A percentile compares a stretch with the other conserved stretches of the same genome.
These are phyloP conservation scores for Globia sparganii DNA, from an alignment of 2,888 invertebrate genomes.

Conservation along the genomic window DNA sequence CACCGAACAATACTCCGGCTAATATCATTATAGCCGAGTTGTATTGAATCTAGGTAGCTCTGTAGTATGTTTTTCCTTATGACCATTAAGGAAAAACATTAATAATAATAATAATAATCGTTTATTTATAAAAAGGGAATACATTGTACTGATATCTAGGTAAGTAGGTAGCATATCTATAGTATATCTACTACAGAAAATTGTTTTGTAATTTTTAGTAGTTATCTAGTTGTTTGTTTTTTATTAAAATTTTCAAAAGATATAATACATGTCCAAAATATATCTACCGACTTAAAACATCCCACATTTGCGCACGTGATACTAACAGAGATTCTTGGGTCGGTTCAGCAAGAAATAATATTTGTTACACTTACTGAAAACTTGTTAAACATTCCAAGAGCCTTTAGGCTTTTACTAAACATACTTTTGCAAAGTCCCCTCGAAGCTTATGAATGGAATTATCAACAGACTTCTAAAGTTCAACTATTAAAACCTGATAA, in stretches of 20 bases:
- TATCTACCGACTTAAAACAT: not conserved
- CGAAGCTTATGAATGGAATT: slow-evolving; percentile 12
- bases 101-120: too few relatives aligned
- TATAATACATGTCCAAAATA: slow-evolving; percentile 26
- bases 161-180: too few relatives aligned
- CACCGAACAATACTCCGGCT: slow-evolving; percentile 28
- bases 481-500: not conserved
- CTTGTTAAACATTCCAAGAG: slow-evolving; percentile 10
- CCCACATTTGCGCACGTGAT: slow-evolving; percentile 9
- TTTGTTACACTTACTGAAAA: slow-evolving; percentile 25
- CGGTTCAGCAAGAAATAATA: slow-evolving; percentile 42
- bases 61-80: not conserved
- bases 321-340: slow-evolving; percentile 17
- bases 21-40: not conserved
- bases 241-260: too few relatives aligned
- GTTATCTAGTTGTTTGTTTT: too few relatives aligned
- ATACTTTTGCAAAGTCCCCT: slow-evolving; percentile 3
- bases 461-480: not conserved
- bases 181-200: not conserved
- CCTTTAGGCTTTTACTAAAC: slow-evolving; percentile 5
- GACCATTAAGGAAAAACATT: not conserved
- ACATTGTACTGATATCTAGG: not conserved
- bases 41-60: not conserved
- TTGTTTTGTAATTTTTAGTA: too few relatives aligned
- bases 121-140: too few relatives aligned